Conservation (phyloP, 2,113 vertebrate genomes). For the Pterocles gutturalis region DNA sequence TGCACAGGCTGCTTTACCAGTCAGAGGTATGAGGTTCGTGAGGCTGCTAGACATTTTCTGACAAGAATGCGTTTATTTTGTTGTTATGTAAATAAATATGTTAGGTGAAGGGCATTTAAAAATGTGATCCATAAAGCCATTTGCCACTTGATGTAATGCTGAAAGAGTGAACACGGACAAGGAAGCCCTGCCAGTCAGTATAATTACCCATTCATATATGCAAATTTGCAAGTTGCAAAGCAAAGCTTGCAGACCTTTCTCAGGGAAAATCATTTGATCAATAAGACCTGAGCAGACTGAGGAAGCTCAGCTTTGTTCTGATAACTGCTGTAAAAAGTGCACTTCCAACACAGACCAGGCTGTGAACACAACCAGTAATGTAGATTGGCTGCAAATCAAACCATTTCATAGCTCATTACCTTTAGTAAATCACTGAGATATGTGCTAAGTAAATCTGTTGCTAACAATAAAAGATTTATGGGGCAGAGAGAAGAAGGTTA, state of each 20-base stretch:
- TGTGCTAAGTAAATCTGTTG: conserved; percentile 26
- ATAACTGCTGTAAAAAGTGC: background rate
- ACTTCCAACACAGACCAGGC: background rate
- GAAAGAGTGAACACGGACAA: background rate
- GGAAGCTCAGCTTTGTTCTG: background rate
- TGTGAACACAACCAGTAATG: background rate
- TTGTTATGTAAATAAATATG: background rate
- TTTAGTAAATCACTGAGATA: conserved; percentile 34
- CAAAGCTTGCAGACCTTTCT: background rate
- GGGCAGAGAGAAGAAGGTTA: background rate
- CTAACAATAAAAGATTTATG: conserved; percentile 14
- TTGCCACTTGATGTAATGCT: background rate
- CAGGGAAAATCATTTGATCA: background rate
- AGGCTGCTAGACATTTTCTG: background rate
- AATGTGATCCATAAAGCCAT: background rate
- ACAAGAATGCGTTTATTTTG: background rate
- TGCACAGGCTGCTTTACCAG: background rate
- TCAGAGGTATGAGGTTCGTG: fast-evolving
- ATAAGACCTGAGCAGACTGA: background rate
- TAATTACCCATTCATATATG: background rate
- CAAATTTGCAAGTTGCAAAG: background rate
- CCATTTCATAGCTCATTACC: background rate
- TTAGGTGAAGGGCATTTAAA: background rate
- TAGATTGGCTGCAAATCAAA: conserved; percentile 35
- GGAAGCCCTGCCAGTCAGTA: background rate